These are phyloP conservation scores for Drosophila sturtevanti DNA, from an alignment of 1,140 invertebrate genomes.

Conservation along the genomic window DNA sequence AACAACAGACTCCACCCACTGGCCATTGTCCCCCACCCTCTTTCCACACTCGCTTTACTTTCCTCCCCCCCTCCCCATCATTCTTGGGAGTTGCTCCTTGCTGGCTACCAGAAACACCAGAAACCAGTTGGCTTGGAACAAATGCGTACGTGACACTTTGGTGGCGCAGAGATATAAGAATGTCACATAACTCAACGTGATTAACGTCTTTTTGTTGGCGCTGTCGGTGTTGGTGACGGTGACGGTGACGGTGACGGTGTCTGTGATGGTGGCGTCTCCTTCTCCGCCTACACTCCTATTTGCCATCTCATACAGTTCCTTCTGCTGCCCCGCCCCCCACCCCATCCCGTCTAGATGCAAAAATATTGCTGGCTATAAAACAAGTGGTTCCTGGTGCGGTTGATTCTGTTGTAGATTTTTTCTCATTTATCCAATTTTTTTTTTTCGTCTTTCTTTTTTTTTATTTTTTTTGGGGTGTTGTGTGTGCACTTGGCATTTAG, in stretches of 20 bases:
- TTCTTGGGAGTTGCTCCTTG: too few relatives aligned
- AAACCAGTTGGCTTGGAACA: conserved; percentile 59
- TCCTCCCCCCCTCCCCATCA: conserved; percentile 11
- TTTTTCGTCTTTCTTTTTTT: background rate
- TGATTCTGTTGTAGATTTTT: conserved; percentile 29
- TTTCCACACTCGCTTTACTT: too few relatives aligned
- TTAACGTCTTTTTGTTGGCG: conserved; percentile 71
- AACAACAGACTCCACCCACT: conserved; percentile 29
- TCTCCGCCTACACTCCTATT: background rate
- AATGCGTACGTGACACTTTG: conserved; percentile 80
- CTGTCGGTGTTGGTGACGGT: background rate
- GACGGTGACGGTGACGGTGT: background rate
- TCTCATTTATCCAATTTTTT: conserved; percentile 15
- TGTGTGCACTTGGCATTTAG: conserved; percentile 49
- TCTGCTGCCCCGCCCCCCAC: background rate
- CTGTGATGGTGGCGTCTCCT: background rate
- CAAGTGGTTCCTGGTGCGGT: conserved; percentile 53
- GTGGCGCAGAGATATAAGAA: conserved; percentile 79
- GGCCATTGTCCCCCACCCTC: conserved; percentile 12
- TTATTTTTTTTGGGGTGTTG: conserved; percentile 2
- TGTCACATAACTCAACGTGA: conserved; percentile 79
- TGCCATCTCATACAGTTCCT: background rate
- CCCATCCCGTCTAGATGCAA: conserved; percentile 48
- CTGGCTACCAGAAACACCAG: conserved; percentile 1
- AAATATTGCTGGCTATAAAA: conserved; percentile 74